These are phyloP conservation scores for Trachymyrmex cornetzi DNA, from an alignment of 1,140 invertebrate species.

Conservation along the genomic window DNA sequence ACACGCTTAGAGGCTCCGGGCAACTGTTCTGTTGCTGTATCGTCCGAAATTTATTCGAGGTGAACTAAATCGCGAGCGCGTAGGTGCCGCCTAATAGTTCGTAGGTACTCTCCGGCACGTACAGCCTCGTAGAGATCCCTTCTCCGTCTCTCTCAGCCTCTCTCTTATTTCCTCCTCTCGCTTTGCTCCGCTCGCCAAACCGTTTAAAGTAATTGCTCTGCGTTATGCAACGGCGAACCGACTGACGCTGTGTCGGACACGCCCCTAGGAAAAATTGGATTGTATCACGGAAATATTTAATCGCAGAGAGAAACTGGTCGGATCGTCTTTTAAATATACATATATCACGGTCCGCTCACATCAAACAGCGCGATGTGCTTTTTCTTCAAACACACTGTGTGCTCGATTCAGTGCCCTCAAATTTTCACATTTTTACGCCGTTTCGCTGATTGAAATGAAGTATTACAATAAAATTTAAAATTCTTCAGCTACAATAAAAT, in stretches of 20 bases:
- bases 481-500: slow-evolving; percentile 1
- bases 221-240: slow-evolving; percentile 46
- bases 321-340: not conserved
- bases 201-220: slow-evolving; percentile 62
- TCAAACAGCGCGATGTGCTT: not conserved
- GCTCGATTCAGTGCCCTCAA: not conserved
- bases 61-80: slow-evolving; percentile 65
- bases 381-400: not conserved
- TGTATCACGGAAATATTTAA: slow-evolving; percentile 51
- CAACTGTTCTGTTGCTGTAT: slow-evolving; percentile 15
- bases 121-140: slow-evolving; percentile 54
- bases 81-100: slow-evolving; percentile 69
- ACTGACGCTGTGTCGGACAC: slow-evolving; percentile 24
- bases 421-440: not conserved
- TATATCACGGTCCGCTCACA: not conserved
- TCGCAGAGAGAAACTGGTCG: slow-evolving; percentile 24
- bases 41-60: slow-evolving; percentile 63
- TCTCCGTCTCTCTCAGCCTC: not conserved
- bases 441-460: not conserved
- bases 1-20: slow-evolving; percentile 27
- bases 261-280: slow-evolving; percentile 48
- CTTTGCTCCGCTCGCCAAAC: not conserved
- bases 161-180: not conserved
- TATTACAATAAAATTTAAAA: slow-evolving; percentile 3
- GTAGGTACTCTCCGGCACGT: slow-evolving; percentile 62